Conservation (phyloP, 2,113 vertebrate genomes). For the Pterophyllum scalare region DNA sequence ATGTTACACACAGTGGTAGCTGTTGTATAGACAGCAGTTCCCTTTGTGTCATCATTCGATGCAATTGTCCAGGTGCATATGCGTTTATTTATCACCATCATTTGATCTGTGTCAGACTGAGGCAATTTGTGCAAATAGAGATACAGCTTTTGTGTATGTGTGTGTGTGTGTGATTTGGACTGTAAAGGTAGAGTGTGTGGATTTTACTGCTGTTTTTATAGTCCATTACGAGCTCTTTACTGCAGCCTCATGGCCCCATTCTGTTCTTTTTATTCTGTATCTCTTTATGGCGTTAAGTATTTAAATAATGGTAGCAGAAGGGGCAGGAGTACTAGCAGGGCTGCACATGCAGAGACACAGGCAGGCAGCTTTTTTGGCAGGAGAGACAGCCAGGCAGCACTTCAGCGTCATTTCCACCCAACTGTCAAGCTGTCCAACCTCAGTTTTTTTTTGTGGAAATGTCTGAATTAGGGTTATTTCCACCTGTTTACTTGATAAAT, state of each 20-base stretch:
- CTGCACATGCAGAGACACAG: constrained; percentile 16
- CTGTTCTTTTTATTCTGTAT: constrained; percentile 56
- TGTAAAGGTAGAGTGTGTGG: constrained; percentile 30
- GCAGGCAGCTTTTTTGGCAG: constrained; percentile 8
- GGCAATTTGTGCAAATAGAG: constrained; percentile 14
- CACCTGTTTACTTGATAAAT: constrained; percentile 8
- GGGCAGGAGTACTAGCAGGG: not conserved
- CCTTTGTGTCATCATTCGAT: not conserved
- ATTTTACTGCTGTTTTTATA: constrained; percentile 67
- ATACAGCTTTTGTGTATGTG: not conserved
- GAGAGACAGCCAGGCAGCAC: not conserved
- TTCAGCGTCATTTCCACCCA: not conserved
- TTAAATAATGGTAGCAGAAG: constrained; percentile 52
- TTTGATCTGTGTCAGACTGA: constrained; percentile 9
- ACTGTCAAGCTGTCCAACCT: constrained; percentile 18
- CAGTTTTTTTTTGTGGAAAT: constrained; percentile 6
- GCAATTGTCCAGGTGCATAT: not conserved
- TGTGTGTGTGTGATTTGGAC: constrained; percentile 17
- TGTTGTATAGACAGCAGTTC: not conserved
- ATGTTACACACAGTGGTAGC: not conserved
- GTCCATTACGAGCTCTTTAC: constrained; percentile 62
- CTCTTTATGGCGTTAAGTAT: constrained; percentile 61
- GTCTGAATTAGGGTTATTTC: constrained; percentile 5
- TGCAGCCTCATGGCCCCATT: constrained; percentile 49
- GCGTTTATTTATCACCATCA: constrained; percentile 14